Conservation (phyloP, 2,113 vertebrate genomes). For the Tenebrosternarchus preto region DNA sequence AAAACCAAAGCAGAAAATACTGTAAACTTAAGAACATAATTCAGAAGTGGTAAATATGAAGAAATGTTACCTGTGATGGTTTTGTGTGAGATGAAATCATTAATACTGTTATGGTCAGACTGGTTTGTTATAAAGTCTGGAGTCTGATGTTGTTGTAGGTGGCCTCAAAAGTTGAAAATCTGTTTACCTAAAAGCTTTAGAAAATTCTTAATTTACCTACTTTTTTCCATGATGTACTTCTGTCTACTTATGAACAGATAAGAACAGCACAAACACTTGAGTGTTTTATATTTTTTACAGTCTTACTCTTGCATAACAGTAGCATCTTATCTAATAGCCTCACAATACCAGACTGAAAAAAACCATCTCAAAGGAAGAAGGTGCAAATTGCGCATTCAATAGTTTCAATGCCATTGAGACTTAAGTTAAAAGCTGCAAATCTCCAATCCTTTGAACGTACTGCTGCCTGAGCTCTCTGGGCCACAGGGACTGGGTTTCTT, state of each 20-base stretch:
- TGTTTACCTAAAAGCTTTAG: neutral
- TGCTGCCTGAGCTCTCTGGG: neutral
- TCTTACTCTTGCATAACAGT: neutral
- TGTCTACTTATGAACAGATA: neutral
- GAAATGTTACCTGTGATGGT: neutral
- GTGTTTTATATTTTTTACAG: neutral
- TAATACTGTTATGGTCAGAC: no score
- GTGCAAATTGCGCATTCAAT: neutral
- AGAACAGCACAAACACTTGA: neutral
- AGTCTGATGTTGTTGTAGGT: neutral
- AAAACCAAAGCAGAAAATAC: no score
- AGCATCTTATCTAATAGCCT: neutral
- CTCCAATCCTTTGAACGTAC: neutral
- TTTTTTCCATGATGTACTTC: neutral
- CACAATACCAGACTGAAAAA: neutral
- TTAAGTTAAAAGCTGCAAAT: neutral
- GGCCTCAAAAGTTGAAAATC: neutral
- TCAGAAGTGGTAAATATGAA: no score
- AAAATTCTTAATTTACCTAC: conserved; percentile 10
- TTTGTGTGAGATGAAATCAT: no score
- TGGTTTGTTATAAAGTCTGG: neutral
- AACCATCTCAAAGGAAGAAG: neutral
- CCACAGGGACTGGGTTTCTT: neutral
- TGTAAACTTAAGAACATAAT: no score
- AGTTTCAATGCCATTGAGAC: neutral